Conservation (phyloP, 2,113 vertebrate genomes). For the Sitta europaea region DNA sequence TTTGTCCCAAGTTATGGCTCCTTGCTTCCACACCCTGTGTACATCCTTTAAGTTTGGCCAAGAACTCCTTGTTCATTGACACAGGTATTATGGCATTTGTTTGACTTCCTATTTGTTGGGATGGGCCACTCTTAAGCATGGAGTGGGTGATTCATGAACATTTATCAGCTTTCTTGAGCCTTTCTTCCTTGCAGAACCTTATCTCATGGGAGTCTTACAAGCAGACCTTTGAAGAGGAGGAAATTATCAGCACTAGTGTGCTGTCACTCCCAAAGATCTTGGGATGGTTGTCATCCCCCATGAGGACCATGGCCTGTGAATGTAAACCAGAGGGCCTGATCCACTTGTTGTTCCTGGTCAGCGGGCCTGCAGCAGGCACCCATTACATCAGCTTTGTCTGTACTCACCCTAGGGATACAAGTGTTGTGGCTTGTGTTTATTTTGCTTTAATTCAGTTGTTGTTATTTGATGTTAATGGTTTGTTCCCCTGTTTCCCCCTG, state of each 20-base stretch:
- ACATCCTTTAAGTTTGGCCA: not conserved
- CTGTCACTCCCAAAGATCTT: not conserved
- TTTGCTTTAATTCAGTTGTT: too few relatives aligned
- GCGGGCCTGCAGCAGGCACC: not conserved
- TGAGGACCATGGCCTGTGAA: rapidly evolving
- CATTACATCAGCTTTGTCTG: not conserved
- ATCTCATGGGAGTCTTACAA: not conserved
- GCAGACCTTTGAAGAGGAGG: not conserved
- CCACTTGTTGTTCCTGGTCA: not conserved
- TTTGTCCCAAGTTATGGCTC: rapidly evolving
- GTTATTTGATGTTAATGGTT: too few relatives aligned
- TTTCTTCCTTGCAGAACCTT: not conserved
- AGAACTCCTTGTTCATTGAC: not conserved
- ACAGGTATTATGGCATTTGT: not conserved
- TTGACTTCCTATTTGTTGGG: not conserved
- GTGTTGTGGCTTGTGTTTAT: too few relatives aligned
- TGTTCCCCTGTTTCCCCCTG: too few relatives aligned
- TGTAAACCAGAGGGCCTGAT: not conserved
- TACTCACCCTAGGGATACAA: not conserved
- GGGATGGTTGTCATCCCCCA: not conserved
- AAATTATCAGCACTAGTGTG: not conserved
- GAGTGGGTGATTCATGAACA: not conserved
- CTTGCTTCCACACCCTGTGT: not conserved
- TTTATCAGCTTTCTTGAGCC: not conserved
- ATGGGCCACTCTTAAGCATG: not conserved